Evolutionary conservation across 2,113 vertebrate species (phyloP), one percentile per base, ranked within the genome.

Genomic region (Candoia aspera): DNA sequence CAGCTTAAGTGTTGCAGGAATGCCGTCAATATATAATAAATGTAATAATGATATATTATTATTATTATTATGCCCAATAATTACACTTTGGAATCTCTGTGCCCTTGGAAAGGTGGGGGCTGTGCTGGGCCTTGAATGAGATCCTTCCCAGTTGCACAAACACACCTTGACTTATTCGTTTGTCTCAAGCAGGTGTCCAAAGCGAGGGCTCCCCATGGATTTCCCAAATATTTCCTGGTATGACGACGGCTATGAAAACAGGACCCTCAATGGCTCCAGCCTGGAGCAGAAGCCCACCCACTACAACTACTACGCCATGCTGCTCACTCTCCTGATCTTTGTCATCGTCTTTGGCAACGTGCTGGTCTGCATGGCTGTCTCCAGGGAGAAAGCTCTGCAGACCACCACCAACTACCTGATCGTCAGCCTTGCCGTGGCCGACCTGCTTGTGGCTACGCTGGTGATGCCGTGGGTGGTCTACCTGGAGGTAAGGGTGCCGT

Each of bases 321-420:
- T 99, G 89, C 98, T 99, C 26, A 98, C 99, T 1, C 98, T 99
- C 46, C 99, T 99, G 96, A 99, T 99, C 97, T 99, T 99, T 0
- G 94, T 99, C 97, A 99, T 99, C 4, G 98, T 99, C 95, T 99
- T 99, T 0, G 99, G 99, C 96, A 99, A 99, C 0, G 99, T 99
- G 91, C 97, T 99, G 96, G 99, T 99, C 93, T 99, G 99, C 96
- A 99, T 99, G 95, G 99, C 99, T 0, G 99, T 99, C 91, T 99
- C 99, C 88, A 97, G 98, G 5, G 99, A 99, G 96, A 99, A 99
- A 93, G 98, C 99, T 49, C 98, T 99, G 92, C 99, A 99, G 97
- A 99, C 99, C 73, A 99, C 99, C 94, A 99, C 99, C 95, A 99
- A 99, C 97, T 99, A 99, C 98, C 97, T 99, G 98, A 99, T 99